phyloP scores from a whole-genome alignment of 2,113 vertebrate genomes.

The Corydoras sp. region DNA sequence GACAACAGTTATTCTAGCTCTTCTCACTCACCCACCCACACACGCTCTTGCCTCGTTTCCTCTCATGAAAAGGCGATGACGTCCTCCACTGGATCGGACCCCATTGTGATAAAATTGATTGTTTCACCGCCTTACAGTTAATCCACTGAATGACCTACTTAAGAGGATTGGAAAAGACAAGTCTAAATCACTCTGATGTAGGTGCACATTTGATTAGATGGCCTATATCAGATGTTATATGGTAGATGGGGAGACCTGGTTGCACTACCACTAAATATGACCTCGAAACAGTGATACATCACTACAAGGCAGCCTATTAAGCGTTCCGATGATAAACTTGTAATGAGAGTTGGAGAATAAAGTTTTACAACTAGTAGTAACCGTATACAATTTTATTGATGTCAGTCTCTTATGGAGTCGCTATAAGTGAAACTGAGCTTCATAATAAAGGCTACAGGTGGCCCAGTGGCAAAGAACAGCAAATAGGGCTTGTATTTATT shows the following conservation, averaged over 20 bases:
- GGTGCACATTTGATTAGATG: too few species aligned
- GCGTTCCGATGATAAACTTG: conserved; percentile 4
- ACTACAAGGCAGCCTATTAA: conserved; percentile 3
- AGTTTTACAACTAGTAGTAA: conserved; percentile 16
- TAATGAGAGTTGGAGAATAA: conserved; percentile 6
- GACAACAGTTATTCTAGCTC: conserved; percentile 31
- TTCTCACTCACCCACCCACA: conserved; percentile 12
- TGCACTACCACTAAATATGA: conserved; percentile 9
- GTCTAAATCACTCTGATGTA: too few species aligned
- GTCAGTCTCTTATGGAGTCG: background rate
- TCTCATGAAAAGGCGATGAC: conserved; percentile 33
- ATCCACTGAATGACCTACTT: conserved; percentile 46
- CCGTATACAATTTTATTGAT: conserved; percentile 9
- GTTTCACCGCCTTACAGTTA: conserved; percentile 43
- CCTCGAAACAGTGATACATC: conserved; percentile 6
- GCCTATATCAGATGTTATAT: too few species aligned
- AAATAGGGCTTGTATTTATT: too few species aligned
- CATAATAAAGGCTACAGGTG: background rate
- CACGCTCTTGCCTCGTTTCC: background rate
- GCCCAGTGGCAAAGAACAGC: too few species aligned
- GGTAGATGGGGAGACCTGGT: conserved; percentile 25
- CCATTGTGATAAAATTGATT: conserved; percentile 49
- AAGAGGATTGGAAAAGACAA: background rate
- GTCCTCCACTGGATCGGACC: conserved; percentile 30
- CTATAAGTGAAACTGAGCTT: conserved; percentile 5